Base-by-base conservation (phyloP, 2,113 vertebrate genomes). In the Turnix velox region DNA sequence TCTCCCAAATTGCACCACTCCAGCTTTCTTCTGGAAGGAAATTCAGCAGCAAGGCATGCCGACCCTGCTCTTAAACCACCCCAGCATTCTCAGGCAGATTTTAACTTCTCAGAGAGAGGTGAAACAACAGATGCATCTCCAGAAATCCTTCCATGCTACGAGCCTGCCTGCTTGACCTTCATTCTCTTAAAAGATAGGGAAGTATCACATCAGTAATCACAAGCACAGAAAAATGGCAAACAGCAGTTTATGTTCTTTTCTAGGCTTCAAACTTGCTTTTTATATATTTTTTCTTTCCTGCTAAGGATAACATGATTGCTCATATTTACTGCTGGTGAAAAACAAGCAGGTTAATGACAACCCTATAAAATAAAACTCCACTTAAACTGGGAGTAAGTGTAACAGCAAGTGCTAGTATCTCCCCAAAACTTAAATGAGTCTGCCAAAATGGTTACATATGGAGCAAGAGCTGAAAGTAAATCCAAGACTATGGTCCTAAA, bases 401-500 rank as follows among this genome's bases (percentile, higher is more conserved):
- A 71, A 67, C 73, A 79, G 76, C 52, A 23, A 94, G 66, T 63
- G 73, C 54, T 14, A 37, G 73, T 73, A 72, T 82, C 89, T 40
- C 27, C 79, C 10, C 40, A 75, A 92, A 90, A 63, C 88, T 63
- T 78, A 81, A 94, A 90, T 82, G 94, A 95, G 40, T 57, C 87
- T 93, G 94, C 92, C 91, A 94, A 85, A 88, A 90, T 17, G 37
- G 82, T 94, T 92, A 92, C 82, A 24, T 83, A 87, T 72, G 77
- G 63, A 95, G 79, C 62, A 68, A 67, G 57, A 92, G 33, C 28
- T 16, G 18, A 51, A 65, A 94, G 93, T 94, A 96, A 96, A 96
- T 96, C 84, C 89, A 94, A 83, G 79, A 65, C 93, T 87, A 95
- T 68, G 61, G 83, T 90, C 76, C 83, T 93, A 83, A 96, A 68